Base-by-base conservation (phyloP, 2,113 vertebrate genomes). In the Phalacrocorax brasilianus region DNA sequence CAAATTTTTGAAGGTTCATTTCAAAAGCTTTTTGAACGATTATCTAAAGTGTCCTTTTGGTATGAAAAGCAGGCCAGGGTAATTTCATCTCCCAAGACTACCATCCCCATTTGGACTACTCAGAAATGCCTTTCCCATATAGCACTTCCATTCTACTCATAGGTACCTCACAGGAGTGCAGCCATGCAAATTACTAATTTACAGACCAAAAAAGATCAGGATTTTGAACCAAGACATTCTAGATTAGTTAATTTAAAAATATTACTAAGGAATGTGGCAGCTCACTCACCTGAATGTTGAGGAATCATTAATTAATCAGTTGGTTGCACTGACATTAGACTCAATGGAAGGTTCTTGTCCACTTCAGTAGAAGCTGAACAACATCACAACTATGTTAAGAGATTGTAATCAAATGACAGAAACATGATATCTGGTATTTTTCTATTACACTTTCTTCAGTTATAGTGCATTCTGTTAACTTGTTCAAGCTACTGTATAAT, bases 1-100 rank as follows among this genome's bases (percentile, higher is more conserved):
- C 47, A 88, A 82, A 70, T 96, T 88, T 94, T 91, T 94, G 89
- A 96, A 90, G 81, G 62, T 75, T 88, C 67, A 66, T 95, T 96
- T 96, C 81, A 95, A 90, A 92, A 85, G 89, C 66, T 68, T 96
- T 95, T 85, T 68, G 58, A 94, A 88, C 82, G 40, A 91, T 88
- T 96, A 96, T 88, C 85, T 58, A 82, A 79, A 95, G 73, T 70
- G 91, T 59, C 49, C 53, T 28, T 91, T 85, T 82, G 53, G 66
- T 89, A 68, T 72, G 82, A 94, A 96, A 85, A 89, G 56, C 52
- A 91, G 84, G 45, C 74, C 5, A 6, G 62, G 68, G 71, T 76
- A 78, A 85, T 89, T 94, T 85, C 28, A 27, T 92, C 77, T 91
- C 65, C 61, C 1, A 5, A 91, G 92, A 76, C 67, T 76, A 16